These are phyloP conservation scores for Sebastes wilsoni DNA, from an alignment of 2,797 vertebrate genomes.

Conservation along the genomic window DNA sequence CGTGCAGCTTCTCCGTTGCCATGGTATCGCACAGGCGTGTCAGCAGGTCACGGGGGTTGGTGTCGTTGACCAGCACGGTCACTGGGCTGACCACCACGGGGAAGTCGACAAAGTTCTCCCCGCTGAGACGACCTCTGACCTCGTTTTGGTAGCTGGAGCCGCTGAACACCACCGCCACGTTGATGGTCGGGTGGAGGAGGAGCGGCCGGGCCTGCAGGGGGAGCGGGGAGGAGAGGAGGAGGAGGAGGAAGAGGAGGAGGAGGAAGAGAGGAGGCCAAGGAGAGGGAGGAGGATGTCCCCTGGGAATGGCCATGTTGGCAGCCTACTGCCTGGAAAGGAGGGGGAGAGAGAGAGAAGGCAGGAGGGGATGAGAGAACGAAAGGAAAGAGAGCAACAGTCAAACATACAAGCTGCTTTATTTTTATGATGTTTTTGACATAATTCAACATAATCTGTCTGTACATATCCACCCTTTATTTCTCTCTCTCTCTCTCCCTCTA, in stretches of 20 bases:
- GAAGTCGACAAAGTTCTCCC: slow-evolving; percentile 94
- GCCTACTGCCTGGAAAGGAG: slow-evolving; percentile 76
- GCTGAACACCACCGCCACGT: slow-evolving; percentile 94
- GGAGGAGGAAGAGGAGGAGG: slow-evolving; percentile 71
- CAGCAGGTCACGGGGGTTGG: slow-evolving; percentile 94
- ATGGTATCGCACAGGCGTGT: slow-evolving; percentile 91
- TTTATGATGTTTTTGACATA: slow-evolving; percentile 64
- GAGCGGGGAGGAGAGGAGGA: slow-evolving; percentile 63
- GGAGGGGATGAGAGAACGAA: slow-evolving; percentile 2
- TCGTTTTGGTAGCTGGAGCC: slow-evolving; percentile 89
- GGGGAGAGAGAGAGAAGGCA: neutral
- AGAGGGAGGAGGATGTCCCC: slow-evolving; percentile 65
- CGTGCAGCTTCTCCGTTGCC: slow-evolving; percentile 88
- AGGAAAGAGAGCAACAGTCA: slow-evolving; percentile 49
- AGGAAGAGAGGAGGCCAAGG: slow-evolving; percentile 72
- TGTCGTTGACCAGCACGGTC: slow-evolving; percentile 93
- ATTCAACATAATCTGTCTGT: slow-evolving; percentile 56
- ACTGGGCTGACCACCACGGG: slow-evolving; percentile 93
- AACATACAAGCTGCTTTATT: slow-evolving; percentile 55
- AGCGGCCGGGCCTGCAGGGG: slow-evolving; percentile 76
- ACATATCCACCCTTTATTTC: slow-evolving; percentile 36
- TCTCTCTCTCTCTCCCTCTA: slow-evolving; percentile 21
- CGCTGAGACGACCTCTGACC: slow-evolving; percentile 88
- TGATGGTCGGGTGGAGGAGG: slow-evolving; percentile 86
- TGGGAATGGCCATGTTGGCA: slow-evolving; percentile 80